These are phyloP conservation scores for Psittacula derbiana DNA, from an alignment of 2,797 vertebrate genomes.

Conservation along the genomic window DNA sequence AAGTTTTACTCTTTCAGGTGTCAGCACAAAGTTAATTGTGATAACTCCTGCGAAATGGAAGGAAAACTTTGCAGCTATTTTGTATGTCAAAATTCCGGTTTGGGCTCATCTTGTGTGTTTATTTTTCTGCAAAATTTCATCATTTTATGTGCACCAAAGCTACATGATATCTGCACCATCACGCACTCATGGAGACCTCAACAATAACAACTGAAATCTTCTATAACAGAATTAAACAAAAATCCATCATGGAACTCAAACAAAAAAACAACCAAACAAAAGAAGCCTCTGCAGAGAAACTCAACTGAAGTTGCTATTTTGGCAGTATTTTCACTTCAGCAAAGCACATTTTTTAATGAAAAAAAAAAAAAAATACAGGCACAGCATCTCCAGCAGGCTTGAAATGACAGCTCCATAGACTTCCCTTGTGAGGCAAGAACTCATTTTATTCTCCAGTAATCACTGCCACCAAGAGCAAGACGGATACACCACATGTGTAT, in stretches of 20 bases:
- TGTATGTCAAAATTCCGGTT: not conserved
- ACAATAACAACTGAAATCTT: not conserved
- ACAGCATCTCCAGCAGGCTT: not conserved
- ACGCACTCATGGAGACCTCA: not conserved
- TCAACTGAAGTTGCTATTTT: not conserved
- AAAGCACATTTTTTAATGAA: not conserved
- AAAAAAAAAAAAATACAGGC: not conserved
- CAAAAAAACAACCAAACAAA: accelerated
- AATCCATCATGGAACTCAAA: not conserved
- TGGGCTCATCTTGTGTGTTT: not conserved
- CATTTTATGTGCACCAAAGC: not conserved
- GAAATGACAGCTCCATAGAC: not conserved
- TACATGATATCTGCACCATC: not conserved
- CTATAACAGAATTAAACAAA: not conserved
- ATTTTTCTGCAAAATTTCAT: not conserved
- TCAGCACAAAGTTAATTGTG: not conserved
- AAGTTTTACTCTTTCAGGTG: not conserved
- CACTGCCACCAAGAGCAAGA: not conserved
- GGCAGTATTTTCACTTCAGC: not conserved
- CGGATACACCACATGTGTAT: not conserved
- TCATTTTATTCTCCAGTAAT: not conserved
- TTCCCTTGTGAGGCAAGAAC: not conserved
- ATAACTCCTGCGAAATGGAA: not conserved
- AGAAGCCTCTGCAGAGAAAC: not conserved
- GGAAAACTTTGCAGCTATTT: not conserved